Conservation (phyloP, 1,140 invertebrate species). For the Tachypleus tridentatus region DNA sequence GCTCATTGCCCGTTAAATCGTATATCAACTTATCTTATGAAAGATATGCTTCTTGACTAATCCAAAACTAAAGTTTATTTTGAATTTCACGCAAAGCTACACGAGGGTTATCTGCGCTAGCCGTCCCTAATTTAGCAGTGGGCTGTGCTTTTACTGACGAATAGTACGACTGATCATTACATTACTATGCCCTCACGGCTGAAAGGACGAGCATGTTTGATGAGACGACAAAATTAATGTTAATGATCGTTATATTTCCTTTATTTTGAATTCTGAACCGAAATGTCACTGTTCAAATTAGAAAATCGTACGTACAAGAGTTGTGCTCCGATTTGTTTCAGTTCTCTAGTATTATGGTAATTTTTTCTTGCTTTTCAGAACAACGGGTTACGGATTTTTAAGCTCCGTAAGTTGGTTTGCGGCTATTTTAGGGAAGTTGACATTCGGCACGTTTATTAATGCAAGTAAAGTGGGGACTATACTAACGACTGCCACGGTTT, state of each 20-base stretch:
- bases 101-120: no score
- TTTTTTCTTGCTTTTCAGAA: conserved; percentile 29
- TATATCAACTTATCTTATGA: no score
- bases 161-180: no score
- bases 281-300: not conserved
- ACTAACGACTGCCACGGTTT: conserved; percentile 34
- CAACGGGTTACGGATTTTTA: conserved; percentile 38
- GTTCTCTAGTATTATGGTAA: not conserved
- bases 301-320: no score
- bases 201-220: not conserved
- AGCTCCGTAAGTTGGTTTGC: conserved; percentile 34
- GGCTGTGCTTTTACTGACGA: no score
- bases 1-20: no score
- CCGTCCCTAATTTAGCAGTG: no score
- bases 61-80: no score
- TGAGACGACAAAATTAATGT: not conserved
- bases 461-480: conserved; percentile 37
- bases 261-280: not conserved
- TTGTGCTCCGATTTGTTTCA: not conserved
- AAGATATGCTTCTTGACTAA: no score
- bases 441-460: conserved; percentile 36
- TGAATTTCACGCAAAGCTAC: no score
- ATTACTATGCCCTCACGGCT: no score
- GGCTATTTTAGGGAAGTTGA: conserved; percentile 38
- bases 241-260: not conserved